Percentiles rank a stretch among this genome's conserved stretches.
phyloP scores from a whole-genome alignment of 1,140 invertebrate species.

The Trichonephila clavipes region DNA sequence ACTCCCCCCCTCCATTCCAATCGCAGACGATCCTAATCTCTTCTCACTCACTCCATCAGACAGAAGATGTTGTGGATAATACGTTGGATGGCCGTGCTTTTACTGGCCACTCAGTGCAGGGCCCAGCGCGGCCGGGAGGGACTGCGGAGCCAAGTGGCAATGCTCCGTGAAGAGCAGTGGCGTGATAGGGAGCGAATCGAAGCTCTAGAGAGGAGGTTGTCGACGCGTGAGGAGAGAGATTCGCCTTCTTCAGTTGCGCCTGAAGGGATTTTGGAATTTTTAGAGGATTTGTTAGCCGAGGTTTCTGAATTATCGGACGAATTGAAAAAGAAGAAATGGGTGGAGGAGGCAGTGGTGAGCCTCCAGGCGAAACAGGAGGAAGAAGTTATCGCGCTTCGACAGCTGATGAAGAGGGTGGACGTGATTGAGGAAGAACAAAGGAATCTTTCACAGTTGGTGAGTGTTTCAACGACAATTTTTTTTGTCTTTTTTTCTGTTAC shows the following conservation, averaged over 20 bases:
- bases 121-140: neutral
- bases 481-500: neutral
- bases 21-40: conserved; percentile 10
- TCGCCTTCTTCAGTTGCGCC: neutral
- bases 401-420: conserved; percentile 1
- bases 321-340: neutral
- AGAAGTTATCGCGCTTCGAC: neutral
- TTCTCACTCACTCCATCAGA: neutral
- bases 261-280: conserved; percentile 3
- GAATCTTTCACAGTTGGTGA: conserved; percentile 10
- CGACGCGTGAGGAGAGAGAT: conserved; percentile 3
- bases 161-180: conserved; percentile 28
- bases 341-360: conserved; percentile 6
- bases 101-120: neutral
- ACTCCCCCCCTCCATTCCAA: neutral
- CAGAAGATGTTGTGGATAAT: neutral
- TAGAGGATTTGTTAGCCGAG: conserved; percentile 26
- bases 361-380: neutral
- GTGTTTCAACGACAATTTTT: neutral
- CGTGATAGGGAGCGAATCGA: conserved; percentile 36
- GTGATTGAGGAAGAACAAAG: neutral
- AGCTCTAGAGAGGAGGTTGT: conserved; percentile 30
- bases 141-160: conserved; percentile 46
- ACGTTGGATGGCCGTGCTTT: neutral
- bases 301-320: conserved; percentile 6